Evolutionary conservation across 2,888 invertebrate species (phyloP).

Genomic region (Yponomeuta sedellus): DNA sequence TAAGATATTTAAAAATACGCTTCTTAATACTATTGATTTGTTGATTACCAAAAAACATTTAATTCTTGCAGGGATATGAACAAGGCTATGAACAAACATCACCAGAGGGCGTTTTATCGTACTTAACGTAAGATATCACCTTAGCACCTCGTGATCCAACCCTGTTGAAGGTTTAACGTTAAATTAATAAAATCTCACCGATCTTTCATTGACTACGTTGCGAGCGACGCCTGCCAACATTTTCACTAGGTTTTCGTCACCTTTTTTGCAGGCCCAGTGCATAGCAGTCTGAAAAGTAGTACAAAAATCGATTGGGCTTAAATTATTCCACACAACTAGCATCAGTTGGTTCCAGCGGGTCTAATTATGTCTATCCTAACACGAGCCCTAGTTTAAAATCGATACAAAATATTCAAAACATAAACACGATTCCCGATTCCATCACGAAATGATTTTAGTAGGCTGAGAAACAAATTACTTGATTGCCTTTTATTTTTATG

Average conservation of each 20-base stretch:
- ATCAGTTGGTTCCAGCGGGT: background rate
- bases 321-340: background rate
- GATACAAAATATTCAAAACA: constrained; percentile 40
- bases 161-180: background rate
- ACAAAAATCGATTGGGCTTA: background rate
- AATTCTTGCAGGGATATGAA: too few species aligned
- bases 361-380: constrained; percentile 28
- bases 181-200: constrained; percentile 76
- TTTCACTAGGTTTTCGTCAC: constrained; percentile 93
- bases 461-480: constrained; percentile 72
- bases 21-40: too few species aligned
- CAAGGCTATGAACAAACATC: too few species aligned
- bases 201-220: constrained; percentile 88
- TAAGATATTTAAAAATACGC: too few species aligned
- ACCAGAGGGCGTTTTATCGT: too few species aligned
- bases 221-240: constrained; percentile 91
- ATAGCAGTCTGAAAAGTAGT: constrained; percentile 85
- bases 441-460: constrained; percentile 66
- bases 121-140: too few species aligned
- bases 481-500: constrained; percentile 73
- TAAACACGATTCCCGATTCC: constrained; percentile 53
- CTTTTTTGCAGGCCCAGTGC: constrained; percentile 98
- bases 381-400: constrained; percentile 29
- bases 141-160: background rate
- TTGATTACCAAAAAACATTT: too few species aligned